phyloP scores from a whole-genome alignment of 1,140 invertebrate genomes.

The Eriosoma lanigerum region DNA sequence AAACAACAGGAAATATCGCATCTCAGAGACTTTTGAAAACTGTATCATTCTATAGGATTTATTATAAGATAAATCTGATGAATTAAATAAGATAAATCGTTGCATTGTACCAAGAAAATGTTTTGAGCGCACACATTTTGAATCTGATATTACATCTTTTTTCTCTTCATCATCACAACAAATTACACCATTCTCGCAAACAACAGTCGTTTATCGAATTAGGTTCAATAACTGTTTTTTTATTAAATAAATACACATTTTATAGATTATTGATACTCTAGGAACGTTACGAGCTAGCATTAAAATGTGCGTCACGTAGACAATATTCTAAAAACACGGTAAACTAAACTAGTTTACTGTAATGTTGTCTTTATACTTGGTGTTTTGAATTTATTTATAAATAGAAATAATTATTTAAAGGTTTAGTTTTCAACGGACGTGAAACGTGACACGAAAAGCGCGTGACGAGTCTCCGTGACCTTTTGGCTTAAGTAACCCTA shows the following conservation, averaged over 20 bases:
- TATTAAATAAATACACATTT: background rate
- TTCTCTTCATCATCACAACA: background rate
- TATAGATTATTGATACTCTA: background rate
- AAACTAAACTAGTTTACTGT: background rate
- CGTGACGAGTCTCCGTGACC: background rate
- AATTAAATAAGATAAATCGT: too few relatives aligned
- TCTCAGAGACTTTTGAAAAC: too few relatives aligned
- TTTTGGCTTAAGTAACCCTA: background rate
- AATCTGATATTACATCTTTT: too few relatives aligned
- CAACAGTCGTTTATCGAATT: constrained; percentile 6
- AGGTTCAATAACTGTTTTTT: background rate
- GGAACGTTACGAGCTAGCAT: background rate
- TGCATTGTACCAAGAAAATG: too few relatives aligned
- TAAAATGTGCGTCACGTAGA: background rate
- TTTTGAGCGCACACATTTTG: too few relatives aligned
- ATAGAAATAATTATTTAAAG: background rate
- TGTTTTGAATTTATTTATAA: background rate
- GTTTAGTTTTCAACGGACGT: background rate
- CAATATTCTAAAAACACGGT: background rate
- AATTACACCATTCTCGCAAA: background rate
- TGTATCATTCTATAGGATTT: too few relatives aligned
- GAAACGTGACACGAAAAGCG: background rate
- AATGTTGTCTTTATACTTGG: background rate
- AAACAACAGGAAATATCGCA: too few relatives aligned
- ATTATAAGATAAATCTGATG: too few relatives aligned